Conservation (phyloP, 2,113 vertebrate genomes). For the Salvator merianae region DNA sequence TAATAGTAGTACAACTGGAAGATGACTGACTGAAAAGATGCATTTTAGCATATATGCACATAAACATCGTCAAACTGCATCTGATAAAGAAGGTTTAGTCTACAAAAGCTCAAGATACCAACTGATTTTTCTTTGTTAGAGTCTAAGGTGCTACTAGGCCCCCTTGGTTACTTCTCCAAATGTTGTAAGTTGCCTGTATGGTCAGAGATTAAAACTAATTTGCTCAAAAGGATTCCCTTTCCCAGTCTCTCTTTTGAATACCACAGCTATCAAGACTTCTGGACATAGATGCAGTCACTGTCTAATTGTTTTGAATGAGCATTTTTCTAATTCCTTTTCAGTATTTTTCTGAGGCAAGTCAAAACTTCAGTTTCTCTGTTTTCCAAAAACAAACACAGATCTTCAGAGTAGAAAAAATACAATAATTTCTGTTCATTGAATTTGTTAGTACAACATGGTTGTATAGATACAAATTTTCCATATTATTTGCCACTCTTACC, state of each 20-base stretch:
- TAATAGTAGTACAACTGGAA: too few species aligned
- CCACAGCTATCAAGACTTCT: background rate
- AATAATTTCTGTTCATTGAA: background rate
- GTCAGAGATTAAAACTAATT: too few species aligned
- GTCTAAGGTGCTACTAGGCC: too few species aligned
- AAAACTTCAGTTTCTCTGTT: background rate
- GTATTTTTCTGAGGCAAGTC: background rate
- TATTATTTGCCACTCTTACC: slow-evolving; percentile 8
- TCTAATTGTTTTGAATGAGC: background rate
- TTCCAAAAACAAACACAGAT: background rate
- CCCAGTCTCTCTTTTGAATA: background rate
- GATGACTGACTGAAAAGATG: too few species aligned
- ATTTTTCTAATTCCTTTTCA: background rate
- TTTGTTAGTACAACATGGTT: background rate
- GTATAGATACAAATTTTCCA: too few species aligned
- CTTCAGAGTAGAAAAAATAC: background rate
- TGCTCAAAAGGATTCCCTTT: background rate
- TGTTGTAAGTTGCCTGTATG: too few species aligned
- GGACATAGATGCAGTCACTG: background rate
- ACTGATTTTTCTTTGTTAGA: too few species aligned
- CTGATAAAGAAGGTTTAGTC: too few species aligned
- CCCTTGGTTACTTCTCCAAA: too few species aligned
- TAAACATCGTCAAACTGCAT: too few species aligned
- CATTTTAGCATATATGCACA: too few species aligned
- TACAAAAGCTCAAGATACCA: too few species aligned